phyloP scores from a whole-genome alignment of 2,888 invertebrate species.

The Anaspis maculata region DNA sequence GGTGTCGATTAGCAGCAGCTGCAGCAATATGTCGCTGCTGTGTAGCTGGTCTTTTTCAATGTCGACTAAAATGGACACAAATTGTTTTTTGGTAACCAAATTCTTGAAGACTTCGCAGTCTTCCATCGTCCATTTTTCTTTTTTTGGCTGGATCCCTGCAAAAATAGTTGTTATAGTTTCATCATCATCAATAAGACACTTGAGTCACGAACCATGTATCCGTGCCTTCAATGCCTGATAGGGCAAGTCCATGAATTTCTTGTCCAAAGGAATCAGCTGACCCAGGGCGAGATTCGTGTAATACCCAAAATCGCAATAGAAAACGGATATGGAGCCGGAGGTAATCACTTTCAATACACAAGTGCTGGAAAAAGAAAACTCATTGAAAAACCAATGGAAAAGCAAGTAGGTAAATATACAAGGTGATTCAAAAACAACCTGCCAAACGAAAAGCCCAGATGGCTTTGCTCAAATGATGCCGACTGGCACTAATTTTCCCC shows the following conservation, averaged over 20 bases:
- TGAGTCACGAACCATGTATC: not conserved
- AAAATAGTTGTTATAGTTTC: too few relatives aligned
- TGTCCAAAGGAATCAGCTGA: constrained; percentile 48
- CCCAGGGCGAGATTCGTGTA: constrained; percentile 48
- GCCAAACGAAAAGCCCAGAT: too few relatives aligned
- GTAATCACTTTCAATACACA: constrained; percentile 48
- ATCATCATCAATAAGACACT: constrained; percentile 1
- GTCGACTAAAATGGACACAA: constrained; percentile 59
- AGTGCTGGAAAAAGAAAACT: constrained; percentile 39
- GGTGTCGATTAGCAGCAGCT: constrained; percentile 64
- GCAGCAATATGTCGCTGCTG: constrained; percentile 53
- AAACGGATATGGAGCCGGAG: constrained; percentile 50
- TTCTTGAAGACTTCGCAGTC: constrained; percentile 67
- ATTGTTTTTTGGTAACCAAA: constrained; percentile 59
- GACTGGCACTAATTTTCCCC: too few relatives aligned
- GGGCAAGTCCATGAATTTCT: constrained; percentile 51
- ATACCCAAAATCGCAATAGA: constrained; percentile 58
- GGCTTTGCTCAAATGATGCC: too few relatives aligned
- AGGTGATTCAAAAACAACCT: too few relatives aligned
- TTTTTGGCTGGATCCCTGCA: constrained; percentile 46
- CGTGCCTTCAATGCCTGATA: constrained; percentile 60
- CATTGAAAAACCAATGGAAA: not conserved
- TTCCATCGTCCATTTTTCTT: constrained; percentile 59
- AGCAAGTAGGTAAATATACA: constrained; percentile 2
- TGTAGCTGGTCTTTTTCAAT: constrained; percentile 54